phyloP scores from a whole-genome alignment of 2,797 vertebrate species.

The Arctocebus calabarensis region DNA sequence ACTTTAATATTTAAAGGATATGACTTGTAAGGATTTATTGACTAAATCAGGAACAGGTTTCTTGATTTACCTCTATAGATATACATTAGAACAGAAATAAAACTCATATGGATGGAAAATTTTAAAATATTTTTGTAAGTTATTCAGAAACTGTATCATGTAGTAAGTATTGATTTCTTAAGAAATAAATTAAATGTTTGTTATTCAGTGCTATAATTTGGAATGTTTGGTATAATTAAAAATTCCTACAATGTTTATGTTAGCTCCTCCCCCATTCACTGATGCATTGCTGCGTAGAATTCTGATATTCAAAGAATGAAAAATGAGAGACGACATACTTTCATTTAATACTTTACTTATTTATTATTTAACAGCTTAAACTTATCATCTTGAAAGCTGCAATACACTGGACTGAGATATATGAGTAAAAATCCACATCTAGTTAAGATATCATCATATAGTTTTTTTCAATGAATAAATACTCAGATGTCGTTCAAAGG shows the following conservation, averaged over 20 bases:
- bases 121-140: neutral
- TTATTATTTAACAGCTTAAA: neutral
- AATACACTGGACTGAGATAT: neutral
- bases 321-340: slow-evolving; percentile 21
- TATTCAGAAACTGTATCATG: slow-evolving; percentile 36
- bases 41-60: neutral
- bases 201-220: neutral
- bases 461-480: slow-evolving; percentile 20
- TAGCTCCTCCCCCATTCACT: neutral
- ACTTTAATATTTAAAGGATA: neutral
- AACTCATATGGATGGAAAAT: neutral
- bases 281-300: neutral
- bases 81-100: neutral
- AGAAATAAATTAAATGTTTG: slow-evolving; percentile 3
- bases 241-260: neutral
- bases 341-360: slow-evolving; percentile 18
- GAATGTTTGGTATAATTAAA: neutral
- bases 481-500: neutral
- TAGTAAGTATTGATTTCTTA: slow-evolving; percentile 5
- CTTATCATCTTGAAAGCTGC: neutral
- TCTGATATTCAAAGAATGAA: slow-evolving; percentile 34
- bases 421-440: neutral
- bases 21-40: neutral
- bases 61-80: neutral
- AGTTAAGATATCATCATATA: neutral